phyloP scores from a whole-genome alignment of 1,140 invertebrate species.

The Drosophila malerkotliana region DNA sequence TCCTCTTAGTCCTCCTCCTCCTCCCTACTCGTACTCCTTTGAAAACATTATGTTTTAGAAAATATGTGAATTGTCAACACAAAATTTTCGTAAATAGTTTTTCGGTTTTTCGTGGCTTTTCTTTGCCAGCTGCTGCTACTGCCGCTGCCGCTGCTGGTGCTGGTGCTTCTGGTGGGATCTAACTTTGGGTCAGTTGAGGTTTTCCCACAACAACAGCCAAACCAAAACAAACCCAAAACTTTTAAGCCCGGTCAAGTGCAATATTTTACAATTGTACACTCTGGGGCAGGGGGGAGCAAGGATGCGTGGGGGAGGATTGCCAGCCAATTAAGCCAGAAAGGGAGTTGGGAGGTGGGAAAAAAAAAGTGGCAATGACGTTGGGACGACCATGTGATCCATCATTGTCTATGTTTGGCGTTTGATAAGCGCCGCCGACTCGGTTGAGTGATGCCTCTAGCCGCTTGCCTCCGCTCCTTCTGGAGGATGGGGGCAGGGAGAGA shows the following conservation, averaged over 20 bases:
- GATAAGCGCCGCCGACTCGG: slow-evolving; percentile 72
- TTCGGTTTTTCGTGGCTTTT: slow-evolving; percentile 66
- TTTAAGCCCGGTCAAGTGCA: slow-evolving; percentile 73
- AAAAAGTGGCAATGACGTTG: not conserved
- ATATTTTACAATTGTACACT: slow-evolving; percentile 77
- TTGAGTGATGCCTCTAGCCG: slow-evolving; percentile 65
- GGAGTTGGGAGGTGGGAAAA: slow-evolving; percentile 3
- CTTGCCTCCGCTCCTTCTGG: slow-evolving; percentile 12
- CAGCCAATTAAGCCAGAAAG: slow-evolving; percentile 63
- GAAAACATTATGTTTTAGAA: slow-evolving; percentile 81
- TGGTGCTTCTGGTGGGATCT: slow-evolving; percentile 13
- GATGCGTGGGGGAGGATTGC: slow-evolving; percentile 36
- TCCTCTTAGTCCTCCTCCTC: not conserved
- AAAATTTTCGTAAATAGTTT: slow-evolving; percentile 82
- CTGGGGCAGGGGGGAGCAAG: slow-evolving; percentile 5
- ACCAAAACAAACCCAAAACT: slow-evolving; percentile 55
- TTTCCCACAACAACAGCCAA: slow-evolving; percentile 43
- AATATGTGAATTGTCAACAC: slow-evolving; percentile 83
- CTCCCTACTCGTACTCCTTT: not conserved
- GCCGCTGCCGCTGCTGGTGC: not conserved
- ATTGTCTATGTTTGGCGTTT: slow-evolving; percentile 81
- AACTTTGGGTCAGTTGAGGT: slow-evolving; percentile 78
- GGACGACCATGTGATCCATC: slow-evolving; percentile 72
- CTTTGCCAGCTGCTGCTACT: slow-evolving; percentile 11
- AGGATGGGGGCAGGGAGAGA: slow-evolving; percentile 8